Conservation (phyloP, 2,113 vertebrate genomes). For the Pseudois nayaur region DNA sequence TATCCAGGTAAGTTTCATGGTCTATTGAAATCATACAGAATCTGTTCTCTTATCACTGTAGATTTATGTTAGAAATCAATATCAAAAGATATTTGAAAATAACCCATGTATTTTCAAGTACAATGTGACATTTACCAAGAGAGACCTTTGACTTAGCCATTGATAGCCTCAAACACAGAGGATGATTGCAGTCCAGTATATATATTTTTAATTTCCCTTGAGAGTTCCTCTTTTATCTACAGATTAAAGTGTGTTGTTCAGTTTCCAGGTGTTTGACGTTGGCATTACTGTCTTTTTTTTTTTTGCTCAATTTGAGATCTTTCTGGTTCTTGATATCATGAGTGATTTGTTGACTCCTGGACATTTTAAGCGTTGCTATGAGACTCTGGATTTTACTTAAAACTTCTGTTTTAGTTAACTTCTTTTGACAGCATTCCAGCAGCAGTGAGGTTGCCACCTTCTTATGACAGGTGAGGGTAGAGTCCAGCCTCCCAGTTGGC, state of each 20-base stretch:
- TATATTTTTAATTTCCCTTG: background rate
- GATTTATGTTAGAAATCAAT: background rate
- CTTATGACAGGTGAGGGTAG: background rate
- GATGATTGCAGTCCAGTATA: background rate
- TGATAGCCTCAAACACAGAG: background rate
- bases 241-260: background rate
- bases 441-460: background rate
- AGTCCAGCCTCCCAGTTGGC: background rate
- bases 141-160: background rate
- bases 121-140: background rate
- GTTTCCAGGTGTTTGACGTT: background rate
- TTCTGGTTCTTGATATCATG: background rate
- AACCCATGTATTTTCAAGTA: background rate
- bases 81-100: background rate
- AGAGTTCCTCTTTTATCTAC: background rate
- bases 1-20: background rate
- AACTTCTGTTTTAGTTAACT: background rate
- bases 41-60: background rate
- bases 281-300: background rate
- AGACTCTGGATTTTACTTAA: background rate
- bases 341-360: background rate
- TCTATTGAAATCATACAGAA: background rate
- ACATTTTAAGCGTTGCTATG: background rate
- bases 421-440: background rate
- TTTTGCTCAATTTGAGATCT: background rate